Conservation (phyloP, 92 coral and sea anemone genomes). For the Bergia puertoricense region DNA sequence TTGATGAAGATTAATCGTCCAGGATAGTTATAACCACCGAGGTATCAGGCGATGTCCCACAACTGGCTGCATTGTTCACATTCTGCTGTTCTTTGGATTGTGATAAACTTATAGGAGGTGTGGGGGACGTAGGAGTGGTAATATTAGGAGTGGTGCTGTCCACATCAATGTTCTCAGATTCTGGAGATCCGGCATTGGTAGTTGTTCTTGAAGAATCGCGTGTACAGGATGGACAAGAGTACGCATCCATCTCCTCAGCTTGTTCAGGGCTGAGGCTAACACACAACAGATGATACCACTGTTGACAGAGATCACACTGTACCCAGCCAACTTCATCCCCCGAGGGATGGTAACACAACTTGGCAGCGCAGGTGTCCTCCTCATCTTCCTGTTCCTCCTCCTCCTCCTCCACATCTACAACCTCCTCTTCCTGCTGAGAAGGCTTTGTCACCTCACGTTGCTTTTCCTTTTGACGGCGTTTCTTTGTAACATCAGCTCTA, state of each 20-base stretch:
- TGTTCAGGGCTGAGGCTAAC: conserved; percentile 84
- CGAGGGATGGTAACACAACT: conserved; percentile 82
- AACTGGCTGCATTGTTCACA: background rate
- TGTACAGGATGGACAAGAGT: conserved; percentile 72
- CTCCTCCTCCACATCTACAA: conserved; percentile 75
- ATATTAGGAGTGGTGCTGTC: conserved; percentile 91
- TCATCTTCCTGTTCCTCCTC: conserved; percentile 87
- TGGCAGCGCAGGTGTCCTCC: conserved; percentile 88
- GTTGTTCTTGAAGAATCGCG: conserved; percentile 57
- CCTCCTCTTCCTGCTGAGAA: conserved; percentile 61
- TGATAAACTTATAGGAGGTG: conserved; percentile 37
- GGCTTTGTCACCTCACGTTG: conserved; percentile 37
- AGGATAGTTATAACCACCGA: conserved; percentile 29
- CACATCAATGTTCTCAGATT: conserved; percentile 91
- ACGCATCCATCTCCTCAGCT: conserved; percentile 93
- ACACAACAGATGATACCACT: conserved; percentile 89
- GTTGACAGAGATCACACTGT: conserved; percentile 94
- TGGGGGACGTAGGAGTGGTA: conserved; percentile 68
- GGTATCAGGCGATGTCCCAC: background rate
- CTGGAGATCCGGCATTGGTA: conserved; percentile 77
- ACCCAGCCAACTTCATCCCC: conserved; percentile 99
- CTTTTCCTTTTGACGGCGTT: conserved; percentile 68
- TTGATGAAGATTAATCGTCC: conserved; percentile 3
- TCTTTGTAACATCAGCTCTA: conserved; percentile 61
- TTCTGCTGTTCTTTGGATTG: conserved; percentile 22